Evolutionary conservation across 92 coral and sea anemone genomes (phyloP).

Genomic region (Palythoa heliodiscus): DNA sequence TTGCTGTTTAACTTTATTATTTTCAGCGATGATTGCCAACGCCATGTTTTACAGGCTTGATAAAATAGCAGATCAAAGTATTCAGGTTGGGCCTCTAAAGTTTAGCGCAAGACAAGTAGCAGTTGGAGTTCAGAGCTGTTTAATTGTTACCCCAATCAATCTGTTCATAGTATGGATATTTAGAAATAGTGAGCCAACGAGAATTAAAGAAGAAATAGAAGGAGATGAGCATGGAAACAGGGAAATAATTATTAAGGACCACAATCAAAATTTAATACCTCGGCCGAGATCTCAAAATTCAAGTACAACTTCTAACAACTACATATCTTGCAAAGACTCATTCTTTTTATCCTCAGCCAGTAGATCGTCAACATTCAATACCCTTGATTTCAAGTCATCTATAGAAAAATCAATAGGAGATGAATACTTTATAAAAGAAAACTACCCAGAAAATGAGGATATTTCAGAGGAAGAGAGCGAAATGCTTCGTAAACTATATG

Average conservation of each 20-base stretch:
- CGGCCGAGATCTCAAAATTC: not conserved
- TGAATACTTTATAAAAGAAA: not conserved
- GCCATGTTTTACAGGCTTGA: slow-evolving; percentile 78
- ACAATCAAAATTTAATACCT: not conserved
- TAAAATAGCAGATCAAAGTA: slow-evolving; percentile 64
- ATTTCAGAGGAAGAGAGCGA: slow-evolving; percentile 1
- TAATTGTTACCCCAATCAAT: slow-evolving; percentile 76
- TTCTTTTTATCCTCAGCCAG: not conserved
- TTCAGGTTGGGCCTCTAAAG: slow-evolving; percentile 82
- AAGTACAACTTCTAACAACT: not conserved
- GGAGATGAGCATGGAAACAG: not conserved
- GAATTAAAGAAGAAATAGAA: not conserved
- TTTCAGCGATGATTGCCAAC: slow-evolving; percentile 81
- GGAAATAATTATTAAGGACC: not conserved
- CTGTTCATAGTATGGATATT: slow-evolving; percentile 65
- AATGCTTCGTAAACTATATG: not conserved
- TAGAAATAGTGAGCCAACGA: slow-evolving; percentile 55
- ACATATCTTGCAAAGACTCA: not conserved
- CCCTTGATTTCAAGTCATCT: not conserved
- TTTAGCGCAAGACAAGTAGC: slow-evolving; percentile 76
- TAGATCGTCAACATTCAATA: not conserved
- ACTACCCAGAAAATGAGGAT: not conserved
- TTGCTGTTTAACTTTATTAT: slow-evolving; percentile 67
- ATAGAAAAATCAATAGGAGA: slow-evolving; percentile 12
- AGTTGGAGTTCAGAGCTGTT: slow-evolving; percentile 71